phyloP scores from a whole-genome alignment of 2,797 vertebrate species.

The Oryzias sinensis region DNA sequence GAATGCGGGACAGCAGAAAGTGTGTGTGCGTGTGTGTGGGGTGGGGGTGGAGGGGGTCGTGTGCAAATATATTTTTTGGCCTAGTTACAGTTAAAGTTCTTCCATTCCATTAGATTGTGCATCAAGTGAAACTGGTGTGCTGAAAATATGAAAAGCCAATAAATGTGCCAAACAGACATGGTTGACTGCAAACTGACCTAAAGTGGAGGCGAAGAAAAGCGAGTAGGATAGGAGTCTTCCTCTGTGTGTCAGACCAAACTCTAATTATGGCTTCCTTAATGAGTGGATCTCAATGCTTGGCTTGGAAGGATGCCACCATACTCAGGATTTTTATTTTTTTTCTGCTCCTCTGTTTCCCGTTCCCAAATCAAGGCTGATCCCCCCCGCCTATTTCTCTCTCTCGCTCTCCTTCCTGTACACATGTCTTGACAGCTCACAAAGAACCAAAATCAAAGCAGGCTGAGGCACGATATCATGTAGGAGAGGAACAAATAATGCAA shows the following conservation, averaged over 20 bases:
- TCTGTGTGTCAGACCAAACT: slow-evolving; percentile 65
- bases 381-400: not conserved
- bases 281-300: slow-evolving; percentile 63
- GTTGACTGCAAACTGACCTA: slow-evolving; percentile 39
- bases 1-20: slow-evolving; percentile 18
- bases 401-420: slow-evolving; percentile 11
- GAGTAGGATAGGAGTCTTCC: slow-evolving; percentile 48
- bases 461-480: slow-evolving; percentile 60
- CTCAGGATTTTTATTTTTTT: slow-evolving; percentile 56
- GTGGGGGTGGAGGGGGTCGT: not conserved
- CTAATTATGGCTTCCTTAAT: slow-evolving; percentile 78
- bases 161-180: slow-evolving; percentile 18
- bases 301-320: slow-evolving; percentile 66
- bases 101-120: slow-evolving; percentile 29
- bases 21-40: too few relatives aligned
- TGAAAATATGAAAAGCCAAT: slow-evolving; percentile 43
- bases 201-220: slow-evolving; percentile 21
- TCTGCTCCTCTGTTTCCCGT: slow-evolving; percentile 17
- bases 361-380: slow-evolving; percentile 35
- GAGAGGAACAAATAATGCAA: slow-evolving; percentile 50
- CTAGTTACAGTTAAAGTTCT: slow-evolving; percentile 43
- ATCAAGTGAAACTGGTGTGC: slow-evolving; percentile 42
- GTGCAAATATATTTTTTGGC: slow-evolving; percentile 41
- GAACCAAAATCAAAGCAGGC: slow-evolving; percentile 66
- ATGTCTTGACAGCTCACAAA: slow-evolving; percentile 71